Evolutionary conservation across 2,113 vertebrate genomes (phyloP), one percentile per base, ranked within the genome.

Genomic region (Indicator maculatus): DNA sequence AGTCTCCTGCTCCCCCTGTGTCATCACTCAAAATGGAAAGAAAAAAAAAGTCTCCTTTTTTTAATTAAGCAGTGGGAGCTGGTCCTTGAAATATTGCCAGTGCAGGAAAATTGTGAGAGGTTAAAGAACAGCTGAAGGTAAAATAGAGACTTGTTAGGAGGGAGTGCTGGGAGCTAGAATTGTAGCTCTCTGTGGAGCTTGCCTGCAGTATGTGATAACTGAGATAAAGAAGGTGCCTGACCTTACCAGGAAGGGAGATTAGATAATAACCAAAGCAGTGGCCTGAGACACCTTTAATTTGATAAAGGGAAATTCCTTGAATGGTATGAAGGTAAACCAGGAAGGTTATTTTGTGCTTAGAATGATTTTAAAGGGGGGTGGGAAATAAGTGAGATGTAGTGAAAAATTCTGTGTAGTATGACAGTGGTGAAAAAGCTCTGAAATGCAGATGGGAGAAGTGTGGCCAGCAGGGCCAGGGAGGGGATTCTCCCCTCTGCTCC

Each of bases 1-100:
- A 92, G 83, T 50, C 53, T 94, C 64, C 77, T 91, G 65, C n/a
- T 95, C 60, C 64, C 64, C 93, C 64, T 13, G 6, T 80, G 89
- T 83, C 75, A 94, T 95, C 67, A 36, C 67, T 97, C 87, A 97
- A 91, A 96, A 87, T 58, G 85, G 74, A 96, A 95, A 88, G 36
- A 36, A 36, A 36, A 36, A 36, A 36, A 36, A 36, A 36, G 8
- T 36, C 79, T 88, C 81, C 26, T 89, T 93, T 97, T 96, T 96
- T 36, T 36, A 96, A 96, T 98, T 96, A 96, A 96, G 77, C 39
- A 89, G 60, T 73, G 85, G 71, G 85, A 97, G 78, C 59, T 60
- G 80, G 72, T 96, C 83, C 80, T 80, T 89, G 77, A 96, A 96
- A 94, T 94, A 88, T 61, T 91, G 80, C 92, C 86, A 89, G 52